Evolutionary conservation across 2,888 invertebrate genomes (phyloP).

Genomic region (Drosophila atroscutellata): DNA sequence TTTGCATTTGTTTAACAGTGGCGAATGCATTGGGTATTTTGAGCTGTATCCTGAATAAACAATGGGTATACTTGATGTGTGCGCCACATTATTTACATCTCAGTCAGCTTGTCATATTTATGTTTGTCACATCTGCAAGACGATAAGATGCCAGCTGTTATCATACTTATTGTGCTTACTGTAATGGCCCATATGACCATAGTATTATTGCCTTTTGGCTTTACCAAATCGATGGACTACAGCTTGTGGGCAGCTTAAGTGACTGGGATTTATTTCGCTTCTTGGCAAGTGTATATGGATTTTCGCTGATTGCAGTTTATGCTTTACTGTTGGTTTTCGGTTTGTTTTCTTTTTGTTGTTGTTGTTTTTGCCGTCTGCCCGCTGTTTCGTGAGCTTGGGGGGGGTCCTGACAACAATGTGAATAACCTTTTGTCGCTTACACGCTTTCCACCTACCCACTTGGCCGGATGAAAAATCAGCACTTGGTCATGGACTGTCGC

Average conservation of each 20-base stretch:
- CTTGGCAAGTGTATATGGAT: slow-evolving; percentile 31
- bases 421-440: slow-evolving; percentile 71
- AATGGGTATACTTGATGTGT: background rate
- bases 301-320: slow-evolving; percentile 39
- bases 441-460: slow-evolving; percentile 27
- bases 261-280: background rate
- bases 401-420: slow-evolving; percentile 64
- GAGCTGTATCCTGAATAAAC: slow-evolving; percentile 18
- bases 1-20: slow-evolving; percentile 28
- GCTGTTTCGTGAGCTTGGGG: slow-evolving; percentile 24
- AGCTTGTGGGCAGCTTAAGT: slow-evolving; percentile 6
- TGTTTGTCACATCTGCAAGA: background rate
- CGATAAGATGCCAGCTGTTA: background rate
- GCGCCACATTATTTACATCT: background rate
- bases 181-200: background rate
- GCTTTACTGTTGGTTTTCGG: slow-evolving; percentile 32
- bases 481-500: slow-evolving; percentile 80
- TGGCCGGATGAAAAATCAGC: slow-evolving; percentile 73
- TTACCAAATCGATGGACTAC: slow-evolving; percentile 19
- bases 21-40: slow-evolving; percentile 30
- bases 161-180: slow-evolving; percentile 1
- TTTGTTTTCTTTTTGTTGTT: slow-evolving; percentile 40
- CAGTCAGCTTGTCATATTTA: slow-evolving; percentile 1
- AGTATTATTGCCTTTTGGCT: background rate
- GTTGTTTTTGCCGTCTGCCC: slow-evolving; percentile 58